phyloP scores from a whole-genome alignment of 1,140 invertebrate genomes.

The Trachelipus rathkii region DNA sequence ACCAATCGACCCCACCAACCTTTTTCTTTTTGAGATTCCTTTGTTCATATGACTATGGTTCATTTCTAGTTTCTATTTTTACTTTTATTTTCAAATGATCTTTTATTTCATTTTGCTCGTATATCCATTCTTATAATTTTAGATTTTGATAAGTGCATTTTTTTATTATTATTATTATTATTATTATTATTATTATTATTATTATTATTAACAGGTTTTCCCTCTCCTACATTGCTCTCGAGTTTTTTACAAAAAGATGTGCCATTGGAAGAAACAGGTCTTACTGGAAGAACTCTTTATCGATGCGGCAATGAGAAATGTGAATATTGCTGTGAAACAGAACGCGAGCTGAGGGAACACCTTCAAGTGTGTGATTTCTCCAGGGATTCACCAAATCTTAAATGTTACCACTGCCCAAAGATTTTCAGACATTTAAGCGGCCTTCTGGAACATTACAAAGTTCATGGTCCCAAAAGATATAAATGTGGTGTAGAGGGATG shows the following conservation, averaged over 20 bases:
- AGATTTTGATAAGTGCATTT: not conserved
- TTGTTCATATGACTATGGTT: no score
- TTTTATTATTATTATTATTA: not conserved
- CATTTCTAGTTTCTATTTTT: no score
- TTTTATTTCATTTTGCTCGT: no score
- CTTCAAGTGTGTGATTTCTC: conserved; percentile 51
- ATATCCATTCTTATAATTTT: no score
- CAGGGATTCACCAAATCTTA: conserved; percentile 46
- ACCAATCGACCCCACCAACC: no score
- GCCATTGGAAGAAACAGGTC: not conserved
- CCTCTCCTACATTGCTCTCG: not conserved
- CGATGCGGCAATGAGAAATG: conserved; percentile 55
- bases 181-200: not conserved
- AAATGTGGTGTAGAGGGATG: conserved; percentile 54
- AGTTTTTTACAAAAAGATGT: not conserved
- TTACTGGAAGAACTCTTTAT: conserved; percentile 50
- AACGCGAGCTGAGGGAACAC: conserved; percentile 53
- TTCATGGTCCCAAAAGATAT: conserved; percentile 55
- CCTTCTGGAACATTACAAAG: conserved; percentile 41
- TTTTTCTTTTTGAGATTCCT: no score
- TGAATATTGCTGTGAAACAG: conserved; percentile 46
- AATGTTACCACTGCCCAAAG: conserved; percentile 57
- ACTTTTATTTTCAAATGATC: no score
- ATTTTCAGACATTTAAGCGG: conserved; percentile 41
- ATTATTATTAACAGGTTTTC: not conserved